phyloP scores from a whole-genome alignment of 2,888 invertebrate species.

The Gisinianus flammeolus region DNA sequence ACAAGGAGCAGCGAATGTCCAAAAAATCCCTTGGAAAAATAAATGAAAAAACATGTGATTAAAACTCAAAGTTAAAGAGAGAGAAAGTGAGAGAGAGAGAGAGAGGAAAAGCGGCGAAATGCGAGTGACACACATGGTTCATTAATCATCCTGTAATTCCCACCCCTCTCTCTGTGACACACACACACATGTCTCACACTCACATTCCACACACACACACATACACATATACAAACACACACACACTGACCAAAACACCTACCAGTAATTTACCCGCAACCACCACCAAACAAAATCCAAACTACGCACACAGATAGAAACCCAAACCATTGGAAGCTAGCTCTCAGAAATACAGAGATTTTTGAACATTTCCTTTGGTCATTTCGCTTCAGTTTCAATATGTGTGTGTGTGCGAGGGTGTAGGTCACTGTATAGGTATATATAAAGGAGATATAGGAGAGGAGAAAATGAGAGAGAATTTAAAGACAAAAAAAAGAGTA shows the following conservation, averaged over 20 bases:
- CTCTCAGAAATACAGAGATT: background rate
- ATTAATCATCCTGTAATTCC: slow-evolving; percentile 20
- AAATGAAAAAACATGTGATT: slow-evolving; percentile 8
- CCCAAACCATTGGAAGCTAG: too few species aligned
- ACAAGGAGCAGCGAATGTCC: too few species aligned
- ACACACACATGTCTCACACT: too few species aligned
- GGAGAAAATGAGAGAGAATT: too few species aligned
- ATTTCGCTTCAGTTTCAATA: background rate
- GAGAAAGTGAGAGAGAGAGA: background rate
- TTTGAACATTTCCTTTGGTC: background rate
- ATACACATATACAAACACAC: background rate
- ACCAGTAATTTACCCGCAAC: background rate
- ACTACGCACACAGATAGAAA: too few species aligned
- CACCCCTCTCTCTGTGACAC: background rate
- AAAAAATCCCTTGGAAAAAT: too few species aligned
- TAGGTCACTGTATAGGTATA: too few species aligned
- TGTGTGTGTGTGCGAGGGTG: background rate
- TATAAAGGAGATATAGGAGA: too few species aligned
- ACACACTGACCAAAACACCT: background rate
- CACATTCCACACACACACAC: too few species aligned
- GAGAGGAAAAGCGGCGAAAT: slow-evolving; percentile 3
- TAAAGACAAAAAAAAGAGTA: too few species aligned
- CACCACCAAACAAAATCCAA: background rate
- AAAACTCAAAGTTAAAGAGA: slow-evolving; percentile 3
- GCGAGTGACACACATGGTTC: slow-evolving; percentile 11